Evolutionary conservation across 1,140 invertebrate genomes (phyloP).

Genomic region (Meloidogyne exigua): DNA sequence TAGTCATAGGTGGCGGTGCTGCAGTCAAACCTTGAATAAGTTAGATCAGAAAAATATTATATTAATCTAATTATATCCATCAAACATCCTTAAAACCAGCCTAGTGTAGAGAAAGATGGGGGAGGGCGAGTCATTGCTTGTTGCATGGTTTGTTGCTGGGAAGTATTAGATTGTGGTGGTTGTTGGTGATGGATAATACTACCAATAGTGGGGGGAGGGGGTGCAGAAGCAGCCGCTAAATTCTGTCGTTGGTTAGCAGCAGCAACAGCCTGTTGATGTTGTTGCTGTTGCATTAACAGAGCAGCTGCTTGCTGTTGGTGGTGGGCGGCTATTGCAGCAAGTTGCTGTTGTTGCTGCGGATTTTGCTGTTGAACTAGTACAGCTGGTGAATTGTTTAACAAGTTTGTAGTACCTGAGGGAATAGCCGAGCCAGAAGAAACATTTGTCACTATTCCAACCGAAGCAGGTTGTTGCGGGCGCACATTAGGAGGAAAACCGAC

Average conservation of each 20-base stretch:
- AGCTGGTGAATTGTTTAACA: neutral
- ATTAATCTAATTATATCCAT: neutral
- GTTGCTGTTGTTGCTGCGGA: constrained; percentile 11
- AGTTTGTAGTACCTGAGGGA: neutral
- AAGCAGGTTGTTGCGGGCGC: neutral
- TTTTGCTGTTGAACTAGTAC: neutral
- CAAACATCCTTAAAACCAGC: constrained; percentile 22
- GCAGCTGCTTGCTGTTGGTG: constrained; percentile 8
- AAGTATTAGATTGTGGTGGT: constrained; percentile 6
- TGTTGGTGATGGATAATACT: constrained; percentile 18
- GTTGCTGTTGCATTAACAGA: constrained; percentile 20
- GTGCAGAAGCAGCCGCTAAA: neutral
- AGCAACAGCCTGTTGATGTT: constrained; percentile 14
- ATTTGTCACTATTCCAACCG: neutral
- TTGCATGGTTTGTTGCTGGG: constrained; percentile 20
- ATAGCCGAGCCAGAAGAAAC: neutral
- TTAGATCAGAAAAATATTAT: neutral
- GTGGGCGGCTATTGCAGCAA: constrained; percentile 16
- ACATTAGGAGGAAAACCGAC: neutral
- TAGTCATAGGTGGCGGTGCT: constrained; percentile 26
- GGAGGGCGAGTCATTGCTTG: constrained; percentile 29
- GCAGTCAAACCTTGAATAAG: constrained; percentile 16
- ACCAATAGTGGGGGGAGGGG: constrained; percentile 16
- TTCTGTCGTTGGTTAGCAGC: constrained; percentile 10
- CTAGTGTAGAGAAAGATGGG: constrained; percentile 17